Conservation (phyloP, 2,888 invertebrate species). For the Urechis unicinctus region DNA sequence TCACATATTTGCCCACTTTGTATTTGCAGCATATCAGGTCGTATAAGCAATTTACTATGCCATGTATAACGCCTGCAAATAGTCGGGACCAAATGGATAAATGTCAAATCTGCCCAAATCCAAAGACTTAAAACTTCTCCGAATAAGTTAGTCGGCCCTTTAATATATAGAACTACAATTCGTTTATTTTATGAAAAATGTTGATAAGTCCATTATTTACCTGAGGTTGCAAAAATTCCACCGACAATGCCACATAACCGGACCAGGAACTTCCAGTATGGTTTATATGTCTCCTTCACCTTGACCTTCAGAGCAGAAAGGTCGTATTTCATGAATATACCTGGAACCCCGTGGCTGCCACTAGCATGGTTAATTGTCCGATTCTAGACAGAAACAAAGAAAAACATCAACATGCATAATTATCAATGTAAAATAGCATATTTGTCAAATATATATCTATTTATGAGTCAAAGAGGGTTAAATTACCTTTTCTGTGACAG, state of each 20-base stretch:
- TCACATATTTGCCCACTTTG: conserved; percentile 10
- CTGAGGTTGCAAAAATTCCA: conserved; percentile 81
- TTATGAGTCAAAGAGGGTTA: not conserved
- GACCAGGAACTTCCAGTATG: conserved; percentile 66
- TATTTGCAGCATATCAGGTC: conserved; percentile 35
- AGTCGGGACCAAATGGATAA: too few relatives aligned
- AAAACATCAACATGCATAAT: too few relatives aligned
- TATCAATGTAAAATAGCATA: too few relatives aligned
- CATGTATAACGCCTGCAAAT: conserved; percentile 37
- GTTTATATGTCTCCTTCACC: conserved; percentile 41
- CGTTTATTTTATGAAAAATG: too few relatives aligned
- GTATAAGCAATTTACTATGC: conserved; percentile 27
- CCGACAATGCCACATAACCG: conserved; percentile 86
- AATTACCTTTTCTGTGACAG: conserved; percentile 71
- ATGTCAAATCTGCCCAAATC: too few relatives aligned
- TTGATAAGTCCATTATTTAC: conserved; percentile 11
- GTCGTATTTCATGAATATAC: conserved; percentile 92
- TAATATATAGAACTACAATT: too few relatives aligned
- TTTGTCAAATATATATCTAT: not conserved
- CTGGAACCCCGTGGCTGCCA: conserved; percentile 89
- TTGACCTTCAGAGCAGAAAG: conserved; percentile 79
- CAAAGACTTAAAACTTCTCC: too few relatives aligned
- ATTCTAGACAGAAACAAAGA: conserved; percentile 54
- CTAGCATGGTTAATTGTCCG: conserved; percentile 65
- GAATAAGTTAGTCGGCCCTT: too few relatives aligned